These are phyloP conservation scores for Equus quagga DNA, from an alignment of 2,113 vertebrate genomes.

Conservation along the genomic window DNA sequence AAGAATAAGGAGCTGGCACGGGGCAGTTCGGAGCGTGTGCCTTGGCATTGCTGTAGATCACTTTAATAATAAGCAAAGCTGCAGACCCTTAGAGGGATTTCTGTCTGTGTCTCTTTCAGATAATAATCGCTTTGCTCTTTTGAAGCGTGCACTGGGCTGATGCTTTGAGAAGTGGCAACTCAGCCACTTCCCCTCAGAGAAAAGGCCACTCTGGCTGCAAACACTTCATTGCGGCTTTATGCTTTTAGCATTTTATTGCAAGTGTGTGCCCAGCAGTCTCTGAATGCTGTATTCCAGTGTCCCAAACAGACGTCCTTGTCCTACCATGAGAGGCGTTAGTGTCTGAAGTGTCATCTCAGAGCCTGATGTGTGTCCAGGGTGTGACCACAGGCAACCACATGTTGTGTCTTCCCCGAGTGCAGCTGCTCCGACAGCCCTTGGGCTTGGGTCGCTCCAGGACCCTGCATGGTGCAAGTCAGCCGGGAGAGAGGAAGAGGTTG, in stretches of 20 bases:
- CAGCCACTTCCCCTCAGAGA: background rate
- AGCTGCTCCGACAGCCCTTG: background rate
- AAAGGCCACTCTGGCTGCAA: background rate
- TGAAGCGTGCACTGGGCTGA: background rate
- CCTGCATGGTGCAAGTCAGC: background rate
- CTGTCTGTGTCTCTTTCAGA: conserved; percentile 26
- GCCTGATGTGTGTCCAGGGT: background rate
- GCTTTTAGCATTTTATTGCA: conserved; percentile 18
- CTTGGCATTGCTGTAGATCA: background rate
- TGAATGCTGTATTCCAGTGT: background rate
- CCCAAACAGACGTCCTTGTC: conserved; percentile 49
- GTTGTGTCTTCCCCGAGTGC: background rate
- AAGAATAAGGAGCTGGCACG: background rate
- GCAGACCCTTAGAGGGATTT: conserved; percentile 40
- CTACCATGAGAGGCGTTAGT: background rate
- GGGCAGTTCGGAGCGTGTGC: background rate
- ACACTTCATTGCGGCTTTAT: background rate
- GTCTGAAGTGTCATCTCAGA: background rate
- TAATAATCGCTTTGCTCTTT: conserved; percentile 40
- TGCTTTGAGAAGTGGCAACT: conserved; percentile 21
- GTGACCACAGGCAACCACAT: background rate
- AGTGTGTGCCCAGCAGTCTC: background rate
- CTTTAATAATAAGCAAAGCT: conserved; percentile 4
- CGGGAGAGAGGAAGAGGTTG: no score
- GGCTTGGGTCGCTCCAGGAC: background rate